phyloP scores from a whole-genome alignment of 1,140 invertebrate genomes.

The Fopius arisanus region DNA sequence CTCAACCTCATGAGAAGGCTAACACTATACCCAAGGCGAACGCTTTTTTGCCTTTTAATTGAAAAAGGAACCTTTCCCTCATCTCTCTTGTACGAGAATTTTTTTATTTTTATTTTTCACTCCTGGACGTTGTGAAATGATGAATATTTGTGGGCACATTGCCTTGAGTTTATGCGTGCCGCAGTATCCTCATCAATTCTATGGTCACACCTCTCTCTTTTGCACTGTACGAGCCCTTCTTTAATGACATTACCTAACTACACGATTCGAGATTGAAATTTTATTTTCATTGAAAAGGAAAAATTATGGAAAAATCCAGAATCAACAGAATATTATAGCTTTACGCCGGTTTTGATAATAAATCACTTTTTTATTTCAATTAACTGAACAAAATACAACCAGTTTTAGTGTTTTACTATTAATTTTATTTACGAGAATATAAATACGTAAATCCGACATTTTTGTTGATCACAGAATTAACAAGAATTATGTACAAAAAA shows the following conservation, averaged over 20 bases:
- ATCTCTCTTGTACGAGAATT: not conserved
- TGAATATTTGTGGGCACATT: not conserved
- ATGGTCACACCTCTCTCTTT: slow-evolving; percentile 1
- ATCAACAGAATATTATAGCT: no score
- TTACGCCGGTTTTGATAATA: no score
- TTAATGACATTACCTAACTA: not conserved
- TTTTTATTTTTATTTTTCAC: not conserved
- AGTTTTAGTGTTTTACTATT: no score
- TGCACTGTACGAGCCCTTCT: not conserved
- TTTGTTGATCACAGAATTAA: no score
- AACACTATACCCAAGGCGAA: slow-evolving; percentile 1
- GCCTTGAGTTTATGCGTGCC: not conserved
- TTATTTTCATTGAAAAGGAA: not conserved
- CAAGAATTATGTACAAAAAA: no score
- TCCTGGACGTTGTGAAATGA: not conserved
- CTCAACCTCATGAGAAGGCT: not conserved
- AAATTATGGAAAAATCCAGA: not conserved
- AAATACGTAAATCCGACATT: no score
- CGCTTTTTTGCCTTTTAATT: slow-evolving; percentile 12
- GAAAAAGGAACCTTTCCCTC: not conserved
- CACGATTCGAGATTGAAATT: not conserved
- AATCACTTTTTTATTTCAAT: no score
- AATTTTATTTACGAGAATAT: no score
- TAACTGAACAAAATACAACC: no score
- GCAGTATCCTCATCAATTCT: not conserved